These are phyloP conservation scores for Trichopria drosophilae DNA, from an alignment of 2,888 invertebrate genomes.

Conservation along the genomic window DNA sequence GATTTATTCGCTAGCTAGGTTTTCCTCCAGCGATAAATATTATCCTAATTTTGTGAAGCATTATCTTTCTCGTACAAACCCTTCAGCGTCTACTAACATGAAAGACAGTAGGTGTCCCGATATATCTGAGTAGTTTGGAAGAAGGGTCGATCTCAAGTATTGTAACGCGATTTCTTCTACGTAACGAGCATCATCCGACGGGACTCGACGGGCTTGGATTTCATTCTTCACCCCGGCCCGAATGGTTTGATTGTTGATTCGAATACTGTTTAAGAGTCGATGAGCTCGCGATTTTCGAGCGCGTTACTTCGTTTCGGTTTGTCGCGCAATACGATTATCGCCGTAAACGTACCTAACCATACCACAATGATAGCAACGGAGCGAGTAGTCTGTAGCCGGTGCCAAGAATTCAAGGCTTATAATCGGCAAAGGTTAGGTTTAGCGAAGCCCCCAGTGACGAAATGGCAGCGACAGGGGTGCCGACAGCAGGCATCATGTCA, in stretches of 20 bases:
- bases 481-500: slow-evolving; percentile 64
- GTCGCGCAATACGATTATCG: slow-evolving; percentile 3
- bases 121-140: slow-evolving; percentile 30
- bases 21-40: slow-evolving; percentile 32
- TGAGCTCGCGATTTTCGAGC: not conserved
- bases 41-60: slow-evolving; percentile 39
- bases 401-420: slow-evolving; percentile 43
- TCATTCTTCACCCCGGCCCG: slow-evolving; percentile 14
- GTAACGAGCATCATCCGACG: slow-evolving; percentile 17
- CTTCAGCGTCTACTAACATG: slow-evolving; percentile 39
- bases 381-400: slow-evolving; percentile 40
- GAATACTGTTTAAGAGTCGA: slow-evolving; percentile 24
- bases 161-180: slow-evolving; percentile 24
- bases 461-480: slow-evolving; percentile 54
- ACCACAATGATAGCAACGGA: no score
- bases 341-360: slow-evolving; percentile 28
- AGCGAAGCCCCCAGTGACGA: slow-evolving; percentile 57
- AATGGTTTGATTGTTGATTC: slow-evolving; percentile 21
- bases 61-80: slow-evolving; percentile 38
- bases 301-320: not conserved
- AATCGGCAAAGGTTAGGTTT: slow-evolving; percentile 50
- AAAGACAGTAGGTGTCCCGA: slow-evolving; percentile 42
- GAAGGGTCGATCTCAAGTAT: slow-evolving; percentile 19
- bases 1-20: slow-evolving; percentile 24
- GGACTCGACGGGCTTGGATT: slow-evolving; percentile 5